Conservation (phyloP, 2,113 vertebrate genomes). For the Amblyornis subalaris region DNA sequence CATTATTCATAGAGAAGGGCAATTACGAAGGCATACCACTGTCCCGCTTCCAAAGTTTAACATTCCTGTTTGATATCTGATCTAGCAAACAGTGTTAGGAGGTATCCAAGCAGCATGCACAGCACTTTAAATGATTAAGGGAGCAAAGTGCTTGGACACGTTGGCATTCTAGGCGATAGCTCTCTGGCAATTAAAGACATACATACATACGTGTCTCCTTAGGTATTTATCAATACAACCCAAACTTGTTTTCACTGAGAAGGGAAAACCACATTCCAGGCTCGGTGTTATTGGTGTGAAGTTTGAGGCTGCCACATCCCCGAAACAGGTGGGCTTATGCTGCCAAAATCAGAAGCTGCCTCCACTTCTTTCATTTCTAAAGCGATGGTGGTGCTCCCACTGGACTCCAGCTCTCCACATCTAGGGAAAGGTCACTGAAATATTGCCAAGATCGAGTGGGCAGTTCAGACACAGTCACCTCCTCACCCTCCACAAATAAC, state of each 20-base stretch:
- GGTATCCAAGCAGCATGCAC: conserved; percentile 48
- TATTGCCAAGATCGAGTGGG: neutral
- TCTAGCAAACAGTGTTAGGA: conserved; percentile 65
- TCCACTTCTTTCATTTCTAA: neutral
- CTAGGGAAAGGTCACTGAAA: conserved; percentile 2
- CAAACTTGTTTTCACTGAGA: neutral
- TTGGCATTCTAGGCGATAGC: neutral
- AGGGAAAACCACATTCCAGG: neutral
- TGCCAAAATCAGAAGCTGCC: neutral
- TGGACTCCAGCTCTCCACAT: neutral
- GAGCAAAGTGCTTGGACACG: conserved; percentile 11
- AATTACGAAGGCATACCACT: conserved; percentile 67
- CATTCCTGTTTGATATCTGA: conserved; percentile 66
- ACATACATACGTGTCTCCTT: neutral
- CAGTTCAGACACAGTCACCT: conserved; percentile 7
- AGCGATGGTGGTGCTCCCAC: neutral
- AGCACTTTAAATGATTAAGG: conserved; percentile 47
- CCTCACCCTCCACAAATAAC: neutral
- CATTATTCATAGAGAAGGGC: conserved; percentile 64
- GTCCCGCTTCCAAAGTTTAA: conserved; percentile 51
- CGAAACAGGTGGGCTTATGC: neutral
- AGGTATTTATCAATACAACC: neutral
- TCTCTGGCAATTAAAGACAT: conserved; percentile 12
- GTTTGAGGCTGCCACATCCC: neutral
- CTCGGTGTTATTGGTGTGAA: neutral